Base-by-base conservation (phyloP, 2,113 vertebrate genomes). In the Barnardius zonarius region DNA sequence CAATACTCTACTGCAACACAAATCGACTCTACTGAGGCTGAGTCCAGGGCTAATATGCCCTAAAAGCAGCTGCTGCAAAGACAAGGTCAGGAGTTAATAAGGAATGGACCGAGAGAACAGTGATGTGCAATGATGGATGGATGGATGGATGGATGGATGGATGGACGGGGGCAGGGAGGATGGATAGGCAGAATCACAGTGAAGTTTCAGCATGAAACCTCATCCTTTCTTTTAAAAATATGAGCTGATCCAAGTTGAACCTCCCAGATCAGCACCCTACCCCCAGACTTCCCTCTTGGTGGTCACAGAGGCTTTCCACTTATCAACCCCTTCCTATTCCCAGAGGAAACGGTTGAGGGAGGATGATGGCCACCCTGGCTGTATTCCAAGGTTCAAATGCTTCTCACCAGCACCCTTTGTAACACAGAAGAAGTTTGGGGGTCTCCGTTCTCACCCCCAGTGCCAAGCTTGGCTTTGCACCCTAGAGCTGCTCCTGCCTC, bases 191-290 rank as follows among this genome's bases (percentile, higher is more conserved):
- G 28, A 75, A 69, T 64, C 41, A 46, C 19, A 51, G 27, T 25
- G 19, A 82, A 27, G 10, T 70, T 83, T 79, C 86, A 86, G 16
- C 27, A 24, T 19, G 22, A 74, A 77, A 6, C 46, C 17, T 85
- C 44, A 28, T 13, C 20, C 5, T 77, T 49, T 43, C 43, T 59
- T 11, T 81, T 41, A 46, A 81, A 83, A 3, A 2, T 15, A 51
- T 6, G 43, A 88, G 24, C 7, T 43, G 9, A 28, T 81, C 28
- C 0, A 0, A 66, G 18, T 2, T 62, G 41, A 68, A 74, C 35
- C 35, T 74, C 48, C 27, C 18, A 30, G 59, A 69, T 10, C 18
- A 48, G 14, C 28, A 12, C 4, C 17, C 23, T 41, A 13, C 11
- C 5, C 8, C 12, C 15, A 44, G 24, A 10, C 10, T 81, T 66